Percentiles rank a stretch among this genome's conserved stretches.
These are phyloP conservation scores for Tiliacea aurago DNA, from an alignment of 2,888 invertebrate species.

Conservation along the genomic window DNA sequence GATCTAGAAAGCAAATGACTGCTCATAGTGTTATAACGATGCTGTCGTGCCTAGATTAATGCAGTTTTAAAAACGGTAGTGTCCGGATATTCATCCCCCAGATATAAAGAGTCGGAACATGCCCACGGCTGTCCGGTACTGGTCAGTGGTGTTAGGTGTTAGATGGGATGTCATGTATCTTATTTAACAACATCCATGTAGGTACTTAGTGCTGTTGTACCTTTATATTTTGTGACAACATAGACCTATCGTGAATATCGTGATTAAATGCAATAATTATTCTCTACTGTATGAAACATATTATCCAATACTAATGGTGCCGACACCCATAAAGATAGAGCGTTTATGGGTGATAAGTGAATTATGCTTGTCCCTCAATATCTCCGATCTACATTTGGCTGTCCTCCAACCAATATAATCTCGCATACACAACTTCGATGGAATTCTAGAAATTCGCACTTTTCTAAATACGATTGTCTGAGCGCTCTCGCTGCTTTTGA, in stretches of 20 bases:
- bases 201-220: background rate
- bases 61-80: background rate
- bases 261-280: slow-evolving; percentile 20
- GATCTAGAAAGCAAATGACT: background rate
- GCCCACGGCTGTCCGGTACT: too few relatives aligned
- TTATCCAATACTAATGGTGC: slow-evolving; percentile 41
- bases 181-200: background rate
- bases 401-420: slow-evolving; percentile 72
- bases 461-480: slow-evolving; percentile 66
- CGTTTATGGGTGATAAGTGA: slow-evolving; percentile 65
- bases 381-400: slow-evolving; percentile 74
- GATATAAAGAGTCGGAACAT: background rate
- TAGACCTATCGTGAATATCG: slow-evolving; percentile 2
- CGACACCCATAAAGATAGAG: slow-evolving; percentile 52
- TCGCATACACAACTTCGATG: slow-evolving; percentile 58
- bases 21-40: background rate
- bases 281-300: slow-evolving; percentile 10
- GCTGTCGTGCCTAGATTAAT: background rate
- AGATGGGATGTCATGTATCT: background rate
- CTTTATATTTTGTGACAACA: background rate
- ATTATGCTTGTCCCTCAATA: slow-evolving; percentile 70
- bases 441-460: slow-evolving; percentile 68
- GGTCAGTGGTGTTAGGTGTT: background rate
- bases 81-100: background rate
- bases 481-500: slow-evolving; percentile 44